Conservation (phyloP, 1,140 invertebrate genomes). For the Littorina saxatilis region DNA sequence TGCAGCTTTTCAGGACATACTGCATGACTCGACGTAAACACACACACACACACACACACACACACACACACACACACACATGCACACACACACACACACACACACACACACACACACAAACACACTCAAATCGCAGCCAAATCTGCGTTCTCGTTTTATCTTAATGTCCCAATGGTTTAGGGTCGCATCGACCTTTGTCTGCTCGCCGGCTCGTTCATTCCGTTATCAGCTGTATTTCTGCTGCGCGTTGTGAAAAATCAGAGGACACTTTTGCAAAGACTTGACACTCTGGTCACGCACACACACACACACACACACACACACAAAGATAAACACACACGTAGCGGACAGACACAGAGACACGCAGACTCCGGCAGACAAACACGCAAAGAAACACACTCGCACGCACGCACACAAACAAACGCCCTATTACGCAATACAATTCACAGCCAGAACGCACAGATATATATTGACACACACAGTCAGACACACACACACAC, state of each 20-base stretch:
- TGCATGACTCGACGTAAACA: background rate
- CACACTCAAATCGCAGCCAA: too few relatives aligned
- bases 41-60: conserved; percentile 11
- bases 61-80: background rate
- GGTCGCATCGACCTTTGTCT: too few relatives aligned
- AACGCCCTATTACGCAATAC: background rate
- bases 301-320: conserved; percentile 13
- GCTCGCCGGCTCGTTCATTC: too few relatives aligned
- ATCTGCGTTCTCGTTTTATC: too few relatives aligned
- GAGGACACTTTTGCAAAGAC: too few relatives aligned
- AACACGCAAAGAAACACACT: too few relatives aligned
- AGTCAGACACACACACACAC: background rate
- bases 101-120: background rate
- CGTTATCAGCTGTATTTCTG: too few relatives aligned
- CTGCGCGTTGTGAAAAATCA: too few relatives aligned
- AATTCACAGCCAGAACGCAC: background rate
- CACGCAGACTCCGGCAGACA: background rate
- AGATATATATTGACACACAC: background rate
- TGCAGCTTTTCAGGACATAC: too few relatives aligned
- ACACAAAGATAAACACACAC: background rate
- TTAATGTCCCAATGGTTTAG: too few relatives aligned
- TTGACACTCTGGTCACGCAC: too few relatives aligned
- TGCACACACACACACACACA: background rate
- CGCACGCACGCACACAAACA: too few relatives aligned
- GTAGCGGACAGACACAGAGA: conserved; percentile 8